Conservation (phyloP, 2,888 invertebrate genomes). For the Drymonia ruficornis region DNA sequence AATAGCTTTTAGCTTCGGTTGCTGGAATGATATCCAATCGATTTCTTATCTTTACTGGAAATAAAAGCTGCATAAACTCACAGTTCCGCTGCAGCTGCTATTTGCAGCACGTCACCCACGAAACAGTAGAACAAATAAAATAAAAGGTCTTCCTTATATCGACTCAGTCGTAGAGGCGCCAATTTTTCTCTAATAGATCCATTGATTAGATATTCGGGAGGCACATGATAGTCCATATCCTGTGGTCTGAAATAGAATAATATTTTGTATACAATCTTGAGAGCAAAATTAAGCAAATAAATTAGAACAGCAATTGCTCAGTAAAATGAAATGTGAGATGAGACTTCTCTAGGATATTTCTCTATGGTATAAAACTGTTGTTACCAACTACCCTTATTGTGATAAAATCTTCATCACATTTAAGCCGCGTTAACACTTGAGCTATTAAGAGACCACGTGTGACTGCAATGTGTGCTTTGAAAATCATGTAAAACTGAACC, state of each 20-base stretch:
- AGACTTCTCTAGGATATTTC: neutral
- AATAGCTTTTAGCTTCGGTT: no score
- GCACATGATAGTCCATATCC: slow-evolving; percentile 99
- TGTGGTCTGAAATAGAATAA: slow-evolving; percentile 89
- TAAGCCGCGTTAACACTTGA: neutral
- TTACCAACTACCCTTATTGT: neutral
- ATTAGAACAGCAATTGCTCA: neutral
- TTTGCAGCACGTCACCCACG: slow-evolving; percentile 98
- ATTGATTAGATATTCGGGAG: slow-evolving; percentile 99
- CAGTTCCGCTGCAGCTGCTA: slow-evolving; percentile 98
- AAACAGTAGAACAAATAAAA: slow-evolving; percentile 99
- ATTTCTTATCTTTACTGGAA: no score
- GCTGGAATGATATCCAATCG: no score
- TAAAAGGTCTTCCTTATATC: slow-evolving; percentile 99
- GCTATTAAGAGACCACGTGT: neutral
- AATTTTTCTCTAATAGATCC: slow-evolving; percentile 97
- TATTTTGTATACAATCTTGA: neutral
- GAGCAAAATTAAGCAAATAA: neutral
- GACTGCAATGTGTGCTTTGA: neutral
- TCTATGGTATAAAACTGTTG: no score
- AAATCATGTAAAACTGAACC: neutral
- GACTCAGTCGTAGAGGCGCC: slow-evolving; percentile 97
- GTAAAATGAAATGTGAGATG: slow-evolving; percentile 4
- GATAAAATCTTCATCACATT: neutral
- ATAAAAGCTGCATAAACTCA: slow-evolving; percentile 83